Base-by-base conservation (phyloP, 92 coral and sea anemone genomes). In the Anthopleura xanthogrammica region DNA sequence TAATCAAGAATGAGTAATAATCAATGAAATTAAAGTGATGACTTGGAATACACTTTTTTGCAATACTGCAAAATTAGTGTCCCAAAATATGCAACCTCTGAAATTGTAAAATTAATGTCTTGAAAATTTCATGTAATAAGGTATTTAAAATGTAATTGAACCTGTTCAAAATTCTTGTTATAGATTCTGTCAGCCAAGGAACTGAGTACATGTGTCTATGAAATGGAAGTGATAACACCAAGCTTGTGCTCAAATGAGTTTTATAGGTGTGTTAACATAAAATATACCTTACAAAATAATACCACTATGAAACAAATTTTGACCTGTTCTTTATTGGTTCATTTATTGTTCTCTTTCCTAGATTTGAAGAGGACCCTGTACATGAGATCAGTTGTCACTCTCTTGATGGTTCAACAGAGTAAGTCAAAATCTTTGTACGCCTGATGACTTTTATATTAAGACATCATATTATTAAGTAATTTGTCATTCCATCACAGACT, bases 161-260 rank as follows among this genome's bases (percentile, higher is more conserved):
- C 12, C 56, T 42, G 16, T 16, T 17, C 12, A 3, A 40, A 11
- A 20, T 77, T 57, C 48, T 75, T 7, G 41, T 55, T 16, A 0
- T 52, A 96, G 99, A 92, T 96, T 41, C n/a, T 94, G 46, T 94
- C 98, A 85, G 90, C 94, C 60, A 96, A 96, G 72, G 99, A 96
- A 90, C 52, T 96, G 8, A 91, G 94, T 73, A 96, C 97, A 12
- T 96, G 99, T 80, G 92, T 86, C 24, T 96, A 96, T 82, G 97
- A 96, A 73, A 90, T 96, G 72, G 98, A 96, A 72, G 97, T 96
- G 8, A 83, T 96, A 1, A 94, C 98, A 4, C 99, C 99, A 20
- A 72, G 87, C 19, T 88, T 96, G 64, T 96, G 99, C 83, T 91
- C 92, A 56, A 96, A 87, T 88, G 93, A 95, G 56, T 65, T 79